Base-by-base conservation (phyloP, 1,140 invertebrate species). In the Zaprionus gabonicus region DNA sequence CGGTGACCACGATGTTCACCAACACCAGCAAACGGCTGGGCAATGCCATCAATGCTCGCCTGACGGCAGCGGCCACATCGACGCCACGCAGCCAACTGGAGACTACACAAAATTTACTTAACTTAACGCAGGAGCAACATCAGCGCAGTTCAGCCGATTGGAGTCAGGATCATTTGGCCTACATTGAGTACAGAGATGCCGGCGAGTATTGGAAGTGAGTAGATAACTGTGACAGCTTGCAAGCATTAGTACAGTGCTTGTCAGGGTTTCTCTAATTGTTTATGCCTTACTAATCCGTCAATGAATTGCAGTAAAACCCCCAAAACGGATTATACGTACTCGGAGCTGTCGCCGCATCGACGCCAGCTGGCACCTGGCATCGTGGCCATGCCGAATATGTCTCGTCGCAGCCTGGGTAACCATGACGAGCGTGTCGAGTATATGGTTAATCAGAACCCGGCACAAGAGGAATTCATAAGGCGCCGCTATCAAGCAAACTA, bases 321-420 rank as follows among this genome's bases (percentile, higher is more conserved):
- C 5, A 97, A 97, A 93, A 97, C 96, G 74, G 96, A 97, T 93
- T 97, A 96, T 92, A 97, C 96, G 5, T 97, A 97, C 92, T 97
- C 96, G 0, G 94, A 94, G 46, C 91, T 95, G 44, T 96, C 96
- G n/a, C 95, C 95, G 72, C 96, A 96, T 93, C 95, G 96, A 20
- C 95, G 96, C 71, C 96, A 96, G 92, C 93, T 97, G 68, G 96
- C 96, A 0, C 96, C 96, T 3, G 96, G 96, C 23, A 94, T 96
- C 69, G 93, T 97, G 68, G 96, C 96, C 20, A 96, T 97, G 94
- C 96, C 96, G 2, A 97, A 97, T 91, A 97, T 97, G 96, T 97
- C 96, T 1, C 94, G 96, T 15, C 94, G 95, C 56, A 95, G 96
- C 34, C 90, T 95, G 15, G 91, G 79, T 12, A 80, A 91, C 63